Evolutionary conservation across 64 coral and sea anemone genomes (phyloP), one percentile per base, ranked within the genome.

Genomic region (Acropora yongei): DNA sequence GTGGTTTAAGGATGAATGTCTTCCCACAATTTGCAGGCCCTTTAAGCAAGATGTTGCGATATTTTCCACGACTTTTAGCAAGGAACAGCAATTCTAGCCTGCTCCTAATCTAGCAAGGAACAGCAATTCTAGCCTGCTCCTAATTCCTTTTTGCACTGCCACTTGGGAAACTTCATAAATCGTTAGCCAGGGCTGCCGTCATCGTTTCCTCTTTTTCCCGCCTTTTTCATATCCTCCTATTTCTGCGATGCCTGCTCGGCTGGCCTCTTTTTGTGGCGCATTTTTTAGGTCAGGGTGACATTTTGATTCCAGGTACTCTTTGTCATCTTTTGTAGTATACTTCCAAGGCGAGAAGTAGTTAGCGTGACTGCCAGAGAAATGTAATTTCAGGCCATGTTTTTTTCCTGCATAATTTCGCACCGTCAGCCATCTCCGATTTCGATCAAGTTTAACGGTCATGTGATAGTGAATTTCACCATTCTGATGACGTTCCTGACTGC

Each of bases 21-120:
- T 91, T 91, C 16, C 80, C 90, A 84, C 80, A 91, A 84, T 91
- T 76, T 19, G 90, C 80, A 3, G 79, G 79, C 14, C 90, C 90
- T 11, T 39, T 57, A 11, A 91, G 83, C n/a, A 91, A 41, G 5
- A 91, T 11, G n/a, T 91, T 91, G 13, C 47, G 10, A 30, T 91
- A 83, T 63, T 91, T 84, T 0, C 90, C 90, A 9, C 80, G 41
- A 16, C 90, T 13, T 76, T 84, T n/a, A 47, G 86, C 86, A 7
- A 88, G 73, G 17, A 5, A 46, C 14, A 88, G 72, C 72, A 88
- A 57, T 73, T 88, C 86, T 2, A 75, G 1, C 16, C 82, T 63
- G 11, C 11, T 16, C 9, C 69, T 63, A 47, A 86, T 69, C 14
- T 50, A 77, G 86, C 86, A 7, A 88, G 73, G 17, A 5, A 46